phyloP scores from a whole-genome alignment of 2,113 vertebrate species.

The Sinocyclocheilus maitianheensis region DNA sequence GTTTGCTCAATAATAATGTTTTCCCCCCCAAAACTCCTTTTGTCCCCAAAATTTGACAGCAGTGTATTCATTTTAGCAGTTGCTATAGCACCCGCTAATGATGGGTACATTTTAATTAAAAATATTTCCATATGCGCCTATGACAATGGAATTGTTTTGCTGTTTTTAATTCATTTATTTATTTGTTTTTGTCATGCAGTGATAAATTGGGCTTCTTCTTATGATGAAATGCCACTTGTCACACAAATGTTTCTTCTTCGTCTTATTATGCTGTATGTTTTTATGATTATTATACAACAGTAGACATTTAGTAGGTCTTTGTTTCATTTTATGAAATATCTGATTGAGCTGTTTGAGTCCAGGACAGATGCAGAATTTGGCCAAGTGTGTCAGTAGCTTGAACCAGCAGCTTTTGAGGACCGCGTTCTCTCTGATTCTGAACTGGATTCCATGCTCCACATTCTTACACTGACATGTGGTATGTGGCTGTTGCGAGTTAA shows the following conservation, averaged over 20 bases:
- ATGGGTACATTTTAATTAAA: not conserved
- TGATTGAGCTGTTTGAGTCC: too few relatives aligned
- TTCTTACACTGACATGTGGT: constrained; percentile 2
- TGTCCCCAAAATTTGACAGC: not conserved
- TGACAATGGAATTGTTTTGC: not conserved
- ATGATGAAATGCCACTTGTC: too few relatives aligned
- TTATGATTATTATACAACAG: too few relatives aligned
- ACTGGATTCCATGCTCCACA: not conserved
- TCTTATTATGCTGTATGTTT: too few relatives aligned
- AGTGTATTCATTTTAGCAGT: not conserved
- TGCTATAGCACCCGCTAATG: not conserved
- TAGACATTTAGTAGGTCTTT: too few relatives aligned
- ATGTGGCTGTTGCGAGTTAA: not conserved
- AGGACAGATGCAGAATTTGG: not conserved
- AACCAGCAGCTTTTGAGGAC: not conserved
- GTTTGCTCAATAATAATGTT: not conserved
- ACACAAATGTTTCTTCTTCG: too few relatives aligned
- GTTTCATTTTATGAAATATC: too few relatives aligned
- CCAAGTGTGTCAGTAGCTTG: not conserved
- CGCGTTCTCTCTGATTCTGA: not conserved
- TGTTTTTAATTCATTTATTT: not conserved
- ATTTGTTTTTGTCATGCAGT: too few relatives aligned
- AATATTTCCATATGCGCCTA: not conserved
- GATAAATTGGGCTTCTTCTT: too few relatives aligned
- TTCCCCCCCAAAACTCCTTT: not conserved